Conservation (phyloP, 1,140 invertebrate species). For the Drosophila hydei region DNA sequence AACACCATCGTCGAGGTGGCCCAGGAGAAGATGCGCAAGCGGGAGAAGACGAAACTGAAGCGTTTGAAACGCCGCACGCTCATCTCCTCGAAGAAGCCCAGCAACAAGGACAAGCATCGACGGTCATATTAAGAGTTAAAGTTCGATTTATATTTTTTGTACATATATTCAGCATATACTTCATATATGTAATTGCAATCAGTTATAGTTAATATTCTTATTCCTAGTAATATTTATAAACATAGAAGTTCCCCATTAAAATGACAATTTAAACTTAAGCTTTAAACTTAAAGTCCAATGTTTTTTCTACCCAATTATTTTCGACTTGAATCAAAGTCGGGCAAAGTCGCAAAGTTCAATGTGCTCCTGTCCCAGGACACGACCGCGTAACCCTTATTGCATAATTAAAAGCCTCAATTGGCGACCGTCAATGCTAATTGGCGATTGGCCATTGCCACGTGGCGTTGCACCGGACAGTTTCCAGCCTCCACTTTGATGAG, state of each 20-base stretch:
- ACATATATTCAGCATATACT: neutral
- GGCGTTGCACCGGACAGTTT: neutral
- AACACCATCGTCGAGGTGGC: constrained; percentile 58
- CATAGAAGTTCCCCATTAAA: constrained; percentile 14
- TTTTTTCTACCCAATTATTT: neutral
- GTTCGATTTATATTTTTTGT: neutral
- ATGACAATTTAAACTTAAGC: neutral
- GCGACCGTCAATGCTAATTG: constrained; percentile 33
- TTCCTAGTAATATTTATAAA: constrained; percentile 17
- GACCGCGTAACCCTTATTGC: constrained; percentile 50
- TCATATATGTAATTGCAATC: too few species aligned
- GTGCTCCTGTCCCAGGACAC: constrained; percentile 43
- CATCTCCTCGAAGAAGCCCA: constrained; percentile 72
- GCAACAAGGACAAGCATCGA: constrained; percentile 60
- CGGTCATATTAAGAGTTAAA: neutral
- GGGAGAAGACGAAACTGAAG: constrained; percentile 61
- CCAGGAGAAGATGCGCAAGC: constrained; percentile 56
- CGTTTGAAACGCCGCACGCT: constrained; percentile 64
- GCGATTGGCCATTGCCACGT: constrained; percentile 8
- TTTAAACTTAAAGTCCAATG: constrained; percentile 13
- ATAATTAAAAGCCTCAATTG: constrained; percentile 66
- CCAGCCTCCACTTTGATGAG: constrained; percentile 1
- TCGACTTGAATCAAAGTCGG: constrained; percentile 7
- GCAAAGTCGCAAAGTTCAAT: constrained; percentile 62
- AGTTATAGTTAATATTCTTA: constrained; percentile 28